Evolutionary conservation across 2,888 invertebrate genomes (phyloP).

Genomic region (Silvanus unidentatus): DNA sequence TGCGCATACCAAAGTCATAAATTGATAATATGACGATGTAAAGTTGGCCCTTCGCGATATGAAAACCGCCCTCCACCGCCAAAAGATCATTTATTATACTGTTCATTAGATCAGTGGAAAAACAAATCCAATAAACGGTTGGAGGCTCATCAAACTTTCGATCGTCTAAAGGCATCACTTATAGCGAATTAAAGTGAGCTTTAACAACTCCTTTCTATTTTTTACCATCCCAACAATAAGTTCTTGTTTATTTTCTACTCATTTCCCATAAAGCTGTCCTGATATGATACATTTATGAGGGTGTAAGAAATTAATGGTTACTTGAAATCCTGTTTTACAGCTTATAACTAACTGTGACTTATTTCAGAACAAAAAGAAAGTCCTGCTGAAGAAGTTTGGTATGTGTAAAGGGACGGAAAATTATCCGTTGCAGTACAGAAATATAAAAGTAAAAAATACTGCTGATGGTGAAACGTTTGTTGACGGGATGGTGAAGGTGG

Average conservation of each 20-base stretch:
- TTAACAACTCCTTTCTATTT: too few relatives aligned
- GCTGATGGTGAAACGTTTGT: too few relatives aligned
- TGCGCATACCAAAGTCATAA: slow-evolving; percentile 14
- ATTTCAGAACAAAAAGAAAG: slow-evolving; percentile 26
- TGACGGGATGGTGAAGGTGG: slow-evolving; percentile 8
- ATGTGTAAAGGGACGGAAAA: slow-evolving; percentile 26
- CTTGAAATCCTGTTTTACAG: slow-evolving; percentile 28
- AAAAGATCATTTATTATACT: slow-evolving; percentile 14
- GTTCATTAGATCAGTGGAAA: slow-evolving; percentile 18
- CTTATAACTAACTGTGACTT: slow-evolving; percentile 35
- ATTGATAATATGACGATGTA: slow-evolving; percentile 28
- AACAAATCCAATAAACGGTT: slow-evolving; percentile 26
- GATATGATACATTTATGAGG: slow-evolving; percentile 31
- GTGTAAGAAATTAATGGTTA: slow-evolving; percentile 38
- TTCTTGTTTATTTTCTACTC: slow-evolving; percentile 1
- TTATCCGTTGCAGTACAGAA: slow-evolving; percentile 13
- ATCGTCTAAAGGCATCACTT: too few relatives aligned
- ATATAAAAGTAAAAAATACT: not conserved
- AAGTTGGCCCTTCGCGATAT: slow-evolving; percentile 21
- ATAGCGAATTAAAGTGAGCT: too few relatives aligned
- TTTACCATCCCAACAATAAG: too few relatives aligned
- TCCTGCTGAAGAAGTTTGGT: slow-evolving; percentile 25
- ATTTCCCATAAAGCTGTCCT: slow-evolving; percentile 23
- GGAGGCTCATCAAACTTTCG: slow-evolving; percentile 9
- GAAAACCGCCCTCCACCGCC: slow-evolving; percentile 16